Percentiles rank a stretch among this genome's conserved stretches.
Conservation (phyloP, 2,113 vertebrate genomes). For the Ailurus styani region DNA sequence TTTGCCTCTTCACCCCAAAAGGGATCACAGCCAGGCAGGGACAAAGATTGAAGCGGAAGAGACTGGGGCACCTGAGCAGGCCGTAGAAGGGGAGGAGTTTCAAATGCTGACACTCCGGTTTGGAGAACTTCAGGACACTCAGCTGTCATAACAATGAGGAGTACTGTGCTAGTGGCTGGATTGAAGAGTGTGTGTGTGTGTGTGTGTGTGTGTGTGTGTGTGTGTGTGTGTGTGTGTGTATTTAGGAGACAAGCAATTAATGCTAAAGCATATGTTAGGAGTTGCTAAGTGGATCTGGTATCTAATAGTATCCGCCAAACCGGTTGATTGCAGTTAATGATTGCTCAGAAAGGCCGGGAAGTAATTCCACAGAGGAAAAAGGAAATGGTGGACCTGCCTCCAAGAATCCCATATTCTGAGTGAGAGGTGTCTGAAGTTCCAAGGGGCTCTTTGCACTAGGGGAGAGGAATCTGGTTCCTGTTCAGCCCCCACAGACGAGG, state of each 20-base stretch:
- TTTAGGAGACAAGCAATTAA: background rate
- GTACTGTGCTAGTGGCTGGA: background rate
- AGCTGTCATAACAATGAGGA: background rate
- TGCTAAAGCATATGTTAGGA: conserved; percentile 5
- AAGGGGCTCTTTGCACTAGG: background rate
- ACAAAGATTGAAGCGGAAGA: background rate
- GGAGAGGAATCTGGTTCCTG: background rate
- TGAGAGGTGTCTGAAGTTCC: background rate
- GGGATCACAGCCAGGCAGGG: background rate
- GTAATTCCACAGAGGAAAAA: conserved; percentile 2
- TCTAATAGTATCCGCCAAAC: background rate
- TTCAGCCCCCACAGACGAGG: no score
- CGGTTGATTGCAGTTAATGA: conserved; percentile 33
- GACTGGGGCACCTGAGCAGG: background rate
- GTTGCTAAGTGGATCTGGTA: background rate
- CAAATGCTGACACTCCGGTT: background rate
- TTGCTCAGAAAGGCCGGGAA: conserved; percentile 21
- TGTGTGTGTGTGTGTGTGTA: background rate
- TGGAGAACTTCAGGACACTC: background rate
- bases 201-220: no score
- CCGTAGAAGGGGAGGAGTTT: background rate
- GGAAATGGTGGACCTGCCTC: conserved; percentile 7
- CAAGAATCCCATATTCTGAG: background rate
- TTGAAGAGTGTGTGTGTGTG: background rate
- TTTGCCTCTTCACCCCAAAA: background rate